Percentiles rank a stretch among this genome's conserved stretches.
These are phyloP conservation scores for Maccullochella peelii DNA, from an alignment of 2,113 vertebrate genomes.

Conservation along the genomic window DNA sequence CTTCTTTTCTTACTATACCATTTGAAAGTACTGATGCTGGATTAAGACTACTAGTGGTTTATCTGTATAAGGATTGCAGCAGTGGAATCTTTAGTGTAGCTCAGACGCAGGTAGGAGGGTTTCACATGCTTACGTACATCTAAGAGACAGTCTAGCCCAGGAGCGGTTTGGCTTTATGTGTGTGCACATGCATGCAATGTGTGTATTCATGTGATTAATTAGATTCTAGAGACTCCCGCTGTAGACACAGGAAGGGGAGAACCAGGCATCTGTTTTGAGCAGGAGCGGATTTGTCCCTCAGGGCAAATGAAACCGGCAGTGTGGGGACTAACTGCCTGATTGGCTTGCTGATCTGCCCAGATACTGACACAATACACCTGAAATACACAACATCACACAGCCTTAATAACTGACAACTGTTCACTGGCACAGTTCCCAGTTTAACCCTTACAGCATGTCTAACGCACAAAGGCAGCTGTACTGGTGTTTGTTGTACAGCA, in stretches of 20 bases:
- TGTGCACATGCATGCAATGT: not conserved
- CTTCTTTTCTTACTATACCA: conserved; percentile 6
- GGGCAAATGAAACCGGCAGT: conserved; percentile 54
- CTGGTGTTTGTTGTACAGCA: conserved; percentile 33
- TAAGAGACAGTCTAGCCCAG: not conserved
- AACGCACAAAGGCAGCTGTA: conserved; percentile 54
- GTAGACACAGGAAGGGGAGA: conserved; percentile 26
- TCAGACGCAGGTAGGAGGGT: not conserved
- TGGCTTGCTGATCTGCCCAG: conserved; percentile 62
- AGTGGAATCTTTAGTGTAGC: too few relatives aligned
- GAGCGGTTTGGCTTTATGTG: not conserved
- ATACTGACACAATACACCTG: conserved; percentile 68
- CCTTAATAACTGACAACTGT: conserved; percentile 52
- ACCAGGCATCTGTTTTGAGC: conserved; percentile 54
- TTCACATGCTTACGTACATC: not conserved
- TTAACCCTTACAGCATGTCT: conserved; percentile 36
- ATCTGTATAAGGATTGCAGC: not conserved
- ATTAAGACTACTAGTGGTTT: not conserved
- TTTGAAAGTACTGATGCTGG: not conserved
- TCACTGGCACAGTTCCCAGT: conserved; percentile 8
- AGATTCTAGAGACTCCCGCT: conserved; percentile 7
- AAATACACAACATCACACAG: conserved; percentile 50
- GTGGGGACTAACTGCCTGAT: conserved; percentile 23
- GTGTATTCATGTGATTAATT: conserved; percentile 22
- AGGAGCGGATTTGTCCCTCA: conserved; percentile 35